A percentile compares a stretch with the other conserved stretches of the same genome.
Evolutionary conservation across 2,113 vertebrate genomes (phyloP).

Genomic region (Lagopus muta): DNA sequence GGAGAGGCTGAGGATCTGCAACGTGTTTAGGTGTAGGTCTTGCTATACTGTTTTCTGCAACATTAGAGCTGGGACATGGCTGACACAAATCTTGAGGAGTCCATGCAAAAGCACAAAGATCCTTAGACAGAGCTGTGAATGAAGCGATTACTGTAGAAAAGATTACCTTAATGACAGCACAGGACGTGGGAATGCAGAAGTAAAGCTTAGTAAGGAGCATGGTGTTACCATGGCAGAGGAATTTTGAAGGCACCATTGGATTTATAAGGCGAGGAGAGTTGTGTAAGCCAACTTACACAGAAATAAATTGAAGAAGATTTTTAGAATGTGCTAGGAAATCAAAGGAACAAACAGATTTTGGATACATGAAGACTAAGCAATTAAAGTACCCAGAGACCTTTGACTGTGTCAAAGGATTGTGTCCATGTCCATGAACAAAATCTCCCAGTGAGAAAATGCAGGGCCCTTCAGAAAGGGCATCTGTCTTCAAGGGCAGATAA

Average conservation of each 20-base stretch:
- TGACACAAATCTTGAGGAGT: neutral
- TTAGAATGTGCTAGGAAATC: neutral
- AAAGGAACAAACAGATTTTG: neutral
- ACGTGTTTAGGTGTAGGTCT: fast-evolving
- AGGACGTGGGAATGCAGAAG: neutral
- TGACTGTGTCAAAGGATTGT: neutral
- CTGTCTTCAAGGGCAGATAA: neutral
- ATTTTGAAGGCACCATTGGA: neutral
- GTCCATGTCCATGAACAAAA: neutral
- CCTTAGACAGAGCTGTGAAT: neutral
- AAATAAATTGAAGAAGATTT: neutral
- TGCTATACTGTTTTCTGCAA: neutral
- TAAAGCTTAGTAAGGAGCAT: neutral
- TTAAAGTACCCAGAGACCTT: neutral
- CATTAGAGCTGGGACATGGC: fast-evolving
- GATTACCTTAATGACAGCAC: neutral
- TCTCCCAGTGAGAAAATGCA: neutral
- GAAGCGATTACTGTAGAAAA: neutral
- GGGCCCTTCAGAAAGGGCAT: neutral
- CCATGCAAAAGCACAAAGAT: neutral
- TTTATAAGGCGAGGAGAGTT: neutral
- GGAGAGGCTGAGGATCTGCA: neutral
- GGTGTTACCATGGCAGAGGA: neutral
- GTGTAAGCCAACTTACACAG: neutral
- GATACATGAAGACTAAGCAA: neutral